phyloP scores from a whole-genome alignment of 92 coral and sea anemone species.

The Phenganax subtilis region DNA sequence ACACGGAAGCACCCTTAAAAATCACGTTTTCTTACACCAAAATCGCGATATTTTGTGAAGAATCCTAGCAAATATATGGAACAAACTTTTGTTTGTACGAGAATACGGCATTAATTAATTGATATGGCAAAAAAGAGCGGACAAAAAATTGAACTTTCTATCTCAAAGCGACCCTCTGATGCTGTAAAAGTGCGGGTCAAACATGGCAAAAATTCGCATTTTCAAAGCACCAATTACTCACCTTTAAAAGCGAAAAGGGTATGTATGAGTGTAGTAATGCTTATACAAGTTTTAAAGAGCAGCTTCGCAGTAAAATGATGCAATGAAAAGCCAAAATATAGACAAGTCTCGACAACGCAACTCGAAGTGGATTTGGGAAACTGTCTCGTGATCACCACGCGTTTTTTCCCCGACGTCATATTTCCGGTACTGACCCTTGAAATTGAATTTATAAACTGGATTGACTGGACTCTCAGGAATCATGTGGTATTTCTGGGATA shows the following conservation, averaged over 20 bases:
- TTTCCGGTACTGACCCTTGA: neutral
- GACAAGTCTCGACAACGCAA: slow-evolving; percentile 23
- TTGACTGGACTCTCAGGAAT: neutral
- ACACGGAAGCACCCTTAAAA: neutral
- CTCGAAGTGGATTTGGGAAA: neutral
- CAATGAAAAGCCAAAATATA: neutral
- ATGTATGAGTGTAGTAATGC: neutral
- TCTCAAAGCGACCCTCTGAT: no score
- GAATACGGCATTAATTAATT: neutral
- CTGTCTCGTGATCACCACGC: neutral
- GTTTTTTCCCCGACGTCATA: neutral
- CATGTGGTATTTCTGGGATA: neutral
- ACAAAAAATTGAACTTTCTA: neutral
- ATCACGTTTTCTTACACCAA: neutral
- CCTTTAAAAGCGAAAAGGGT: neutral
- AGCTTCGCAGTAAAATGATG: slow-evolving; percentile 8
- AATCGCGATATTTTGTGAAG: neutral
- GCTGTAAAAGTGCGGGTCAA: neutral
- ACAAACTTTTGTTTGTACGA: neutral
- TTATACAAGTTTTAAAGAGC: neutral
- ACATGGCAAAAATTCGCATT: neutral
- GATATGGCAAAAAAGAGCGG: neutral
- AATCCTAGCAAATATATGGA: no score
- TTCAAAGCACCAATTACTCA: neutral
- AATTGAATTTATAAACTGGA: neutral